Evolutionary conservation across 2,888 invertebrate genomes (phyloP), one percentile per base, ranked within the genome.

Genomic region (Pelosia muscerda): DNA sequence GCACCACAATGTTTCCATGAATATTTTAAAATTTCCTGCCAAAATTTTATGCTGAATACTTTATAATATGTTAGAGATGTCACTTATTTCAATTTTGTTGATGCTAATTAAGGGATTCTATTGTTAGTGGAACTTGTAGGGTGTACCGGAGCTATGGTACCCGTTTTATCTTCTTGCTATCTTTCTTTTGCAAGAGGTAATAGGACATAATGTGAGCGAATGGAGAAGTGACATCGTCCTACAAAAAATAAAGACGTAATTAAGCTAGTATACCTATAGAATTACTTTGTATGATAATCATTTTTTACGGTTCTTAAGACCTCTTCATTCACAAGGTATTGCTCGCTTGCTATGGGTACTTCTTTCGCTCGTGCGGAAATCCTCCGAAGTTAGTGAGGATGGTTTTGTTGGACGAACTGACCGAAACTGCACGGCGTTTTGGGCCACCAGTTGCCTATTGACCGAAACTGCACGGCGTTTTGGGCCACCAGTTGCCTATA

Each of bases 1-100:
- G 23, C 28, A 71, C 67, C 67, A 64, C 66, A 71, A 64, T 69
- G 73, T 74, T 69, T 65, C 69, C 73, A 73, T 71, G 73, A 69
- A 71, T 75, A 75, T 71, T 69, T 73, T 63, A 73, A 57, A 38
- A 75, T 69, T 56, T 68, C 59, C 61, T 42, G 63, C 26, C 64
- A 58, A 70, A 72, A 70, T 69, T 69, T 71, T 68, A 49, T 55
- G 54, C 55, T 66, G 74, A 70, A 66, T 60, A 54, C 68, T 57
- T 56, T 49, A 60, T 72, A 66, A 68, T 67, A 65, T 63, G 59
- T 67, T 68, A 28, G 61, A 55, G 63, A 66, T 57, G 58, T 60
- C 66, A 53, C 66, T 66, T 63, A 53, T 70, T 70, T 56, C 54
- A 63, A 66, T 69, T 66, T 57, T 63, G 54, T 62, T 64, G 61